A percentile compares a stretch with the other conserved stretches of the same genome.
These are phyloP conservation scores for Climacteris rufus DNA, from an alignment of 2,113 vertebrate species.

Conservation along the genomic window DNA sequence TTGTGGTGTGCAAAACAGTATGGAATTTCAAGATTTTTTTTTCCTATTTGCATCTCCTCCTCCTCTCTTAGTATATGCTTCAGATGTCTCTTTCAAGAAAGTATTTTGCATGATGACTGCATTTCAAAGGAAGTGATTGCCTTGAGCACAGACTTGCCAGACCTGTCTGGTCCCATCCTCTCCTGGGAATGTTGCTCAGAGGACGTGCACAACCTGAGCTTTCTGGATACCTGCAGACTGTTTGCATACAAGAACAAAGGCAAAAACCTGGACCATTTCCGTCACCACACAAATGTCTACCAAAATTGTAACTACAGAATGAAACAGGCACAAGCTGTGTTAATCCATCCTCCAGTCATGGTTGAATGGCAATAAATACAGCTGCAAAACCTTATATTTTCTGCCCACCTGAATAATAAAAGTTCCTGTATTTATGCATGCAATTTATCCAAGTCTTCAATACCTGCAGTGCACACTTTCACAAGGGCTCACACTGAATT, in stretches of 20 bases:
- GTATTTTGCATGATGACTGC: not conserved
- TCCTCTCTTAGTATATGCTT: not conserved
- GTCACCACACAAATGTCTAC: not conserved
- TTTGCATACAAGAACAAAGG: not conserved
- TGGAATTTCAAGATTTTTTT: not conserved
- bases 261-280: not conserved
- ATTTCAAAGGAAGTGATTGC: conserved; percentile 37
- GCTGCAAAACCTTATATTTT: not conserved
- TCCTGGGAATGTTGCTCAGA: not conserved
- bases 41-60: not conserved
- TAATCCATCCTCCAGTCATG: not conserved
- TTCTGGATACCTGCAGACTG: not conserved
- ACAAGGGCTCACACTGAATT: not conserved
- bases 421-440: not conserved
- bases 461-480: not conserved
- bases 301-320: not conserved
- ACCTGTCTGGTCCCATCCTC: conserved; percentile 30
- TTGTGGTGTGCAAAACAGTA: not conserved
- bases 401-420: not conserved
- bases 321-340: not conserved
- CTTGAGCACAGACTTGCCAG: conserved; percentile 15
- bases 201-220: not conserved
- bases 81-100: not conserved
- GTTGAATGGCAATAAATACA: not conserved
- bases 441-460: not conserved